These are phyloP conservation scores for Drosophila borborema DNA, from an alignment of 2,888 invertebrate species.

Conservation along the genomic window DNA sequence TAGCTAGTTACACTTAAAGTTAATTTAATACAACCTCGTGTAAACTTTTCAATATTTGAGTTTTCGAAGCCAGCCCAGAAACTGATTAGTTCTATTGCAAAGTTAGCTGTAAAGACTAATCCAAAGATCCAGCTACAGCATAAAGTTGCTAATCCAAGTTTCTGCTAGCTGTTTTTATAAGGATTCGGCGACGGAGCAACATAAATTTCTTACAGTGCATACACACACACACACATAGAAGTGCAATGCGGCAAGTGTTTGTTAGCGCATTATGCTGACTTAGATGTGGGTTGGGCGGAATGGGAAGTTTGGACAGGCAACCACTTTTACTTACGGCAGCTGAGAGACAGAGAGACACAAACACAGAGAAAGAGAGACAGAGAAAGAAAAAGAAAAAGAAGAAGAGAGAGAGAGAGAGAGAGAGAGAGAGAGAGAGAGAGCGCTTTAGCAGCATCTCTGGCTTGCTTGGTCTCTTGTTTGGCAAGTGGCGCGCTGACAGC, in stretches of 20 bases:
- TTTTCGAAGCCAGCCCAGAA: slow-evolving; percentile 1
- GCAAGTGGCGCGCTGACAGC: slow-evolving; percentile 81
- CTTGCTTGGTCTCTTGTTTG: slow-evolving; percentile 65
- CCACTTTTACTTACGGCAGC: slow-evolving; percentile 75
- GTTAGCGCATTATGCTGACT: slow-evolving; percentile 80
- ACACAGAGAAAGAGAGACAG: neutral
- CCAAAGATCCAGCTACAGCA: slow-evolving; percentile 10
- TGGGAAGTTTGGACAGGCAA: slow-evolving; percentile 34
- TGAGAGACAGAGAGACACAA: slow-evolving; percentile 12
- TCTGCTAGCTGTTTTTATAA: slow-evolving; percentile 18
- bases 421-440: neutral
- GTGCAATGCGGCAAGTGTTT: slow-evolving; percentile 69
- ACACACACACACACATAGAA: slow-evolving; percentile 5
- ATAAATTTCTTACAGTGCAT: slow-evolving; percentile 47
- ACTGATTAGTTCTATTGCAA: slow-evolving; percentile 20
- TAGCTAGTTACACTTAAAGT: neutral
- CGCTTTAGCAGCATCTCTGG: slow-evolving; percentile 22
- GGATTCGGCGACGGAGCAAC: slow-evolving; percentile 5
- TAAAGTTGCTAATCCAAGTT: slow-evolving; percentile 38
- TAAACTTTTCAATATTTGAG: slow-evolving; percentile 12
- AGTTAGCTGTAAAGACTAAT: slow-evolving; percentile 12
- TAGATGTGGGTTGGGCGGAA: slow-evolving; percentile 49
- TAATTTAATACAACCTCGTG: neutral
- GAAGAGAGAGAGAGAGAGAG: neutral
- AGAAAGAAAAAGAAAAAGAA: no score